These are phyloP conservation scores for Bovichtus diacanthus DNA, from an alignment of 2,797 vertebrate species.

Conservation along the genomic window DNA sequence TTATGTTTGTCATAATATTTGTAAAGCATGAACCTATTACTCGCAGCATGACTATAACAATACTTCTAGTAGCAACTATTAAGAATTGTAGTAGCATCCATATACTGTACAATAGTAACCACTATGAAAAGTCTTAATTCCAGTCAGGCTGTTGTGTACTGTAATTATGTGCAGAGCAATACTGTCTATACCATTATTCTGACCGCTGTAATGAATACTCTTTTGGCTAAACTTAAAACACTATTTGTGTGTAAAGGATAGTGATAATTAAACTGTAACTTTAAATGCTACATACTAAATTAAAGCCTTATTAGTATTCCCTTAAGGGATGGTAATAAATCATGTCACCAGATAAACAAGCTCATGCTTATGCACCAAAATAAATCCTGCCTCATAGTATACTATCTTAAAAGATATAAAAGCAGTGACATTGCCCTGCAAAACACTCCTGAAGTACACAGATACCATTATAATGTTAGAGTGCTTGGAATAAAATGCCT, in stretches of 20 bases:
- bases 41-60: not conserved
- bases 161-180: constrained; percentile 3
- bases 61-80: not conserved
- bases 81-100: no score
- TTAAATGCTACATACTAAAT: not conserved
- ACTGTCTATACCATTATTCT: not conserved
- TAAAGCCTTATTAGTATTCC: not conserved
- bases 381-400: not conserved
- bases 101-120: not conserved
- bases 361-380: constrained; percentile 4
- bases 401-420: constrained; percentile 2
- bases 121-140: not conserved
- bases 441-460: not conserved
- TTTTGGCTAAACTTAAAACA: not conserved
- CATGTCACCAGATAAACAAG: not conserved
- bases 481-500: not conserved
- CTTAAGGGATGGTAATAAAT: constrained; percentile 1
- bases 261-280: not conserved
- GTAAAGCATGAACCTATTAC: not conserved
- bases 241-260: not conserved
- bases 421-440: not conserved
- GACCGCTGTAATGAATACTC: not conserved
- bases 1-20: not conserved
- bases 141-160: not conserved
- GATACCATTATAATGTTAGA: not conserved